A percentile compares a stretch with the other conserved stretches of the same genome.
phyloP scores from a whole-genome alignment of 2,113 vertebrate species.

The Prunella himalayana region DNA sequence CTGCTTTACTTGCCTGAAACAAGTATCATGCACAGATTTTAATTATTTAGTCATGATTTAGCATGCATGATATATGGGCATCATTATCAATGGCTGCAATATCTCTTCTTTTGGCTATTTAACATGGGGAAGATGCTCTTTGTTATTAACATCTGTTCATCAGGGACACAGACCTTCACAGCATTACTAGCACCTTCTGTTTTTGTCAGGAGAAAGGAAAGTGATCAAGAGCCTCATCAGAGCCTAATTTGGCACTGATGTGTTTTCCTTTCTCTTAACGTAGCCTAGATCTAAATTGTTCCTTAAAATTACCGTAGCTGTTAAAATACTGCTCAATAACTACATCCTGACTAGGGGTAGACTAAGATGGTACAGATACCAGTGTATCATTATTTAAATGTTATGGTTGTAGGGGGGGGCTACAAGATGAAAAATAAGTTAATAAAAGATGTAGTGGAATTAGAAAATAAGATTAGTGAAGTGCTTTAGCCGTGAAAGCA shows the following conservation, averaged over 20 bases:
- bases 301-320: slow-evolving; percentile 40
- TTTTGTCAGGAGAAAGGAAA: slow-evolving; percentile 84
- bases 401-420: background rate
- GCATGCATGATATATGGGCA: slow-evolving; percentile 41
- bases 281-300: slow-evolving; percentile 45
- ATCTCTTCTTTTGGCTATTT: slow-evolving; percentile 85
- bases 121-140: slow-evolving; percentile 84
- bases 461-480: slow-evolving; percentile 62
- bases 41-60: slow-evolving; percentile 70
- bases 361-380: slow-evolving; percentile 3
- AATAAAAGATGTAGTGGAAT: slow-evolving; percentile 41
- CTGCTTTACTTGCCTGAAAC: slow-evolving; percentile 67
- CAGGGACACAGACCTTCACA: slow-evolving; percentile 80
- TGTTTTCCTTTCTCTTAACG: slow-evolving; percentile 67
- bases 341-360: background rate
- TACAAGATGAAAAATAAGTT: slow-evolving; percentile 62
- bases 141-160: slow-evolving; percentile 89
- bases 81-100: slow-evolving; percentile 80
- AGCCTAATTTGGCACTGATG: slow-evolving; percentile 90
- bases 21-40: slow-evolving; percentile 52
- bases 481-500: slow-evolving; percentile 20
- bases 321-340: slow-evolving; percentile 52
- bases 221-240: slow-evolving; percentile 90
- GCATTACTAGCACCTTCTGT: slow-evolving; percentile 84
- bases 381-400: slow-evolving; percentile 22